A percentile compares a stretch with the other conserved stretches of the same genome.
These are phyloP conservation scores for Diploptera punctata DNA, from an alignment of 2,888 invertebrate species.

Conservation along the genomic window DNA sequence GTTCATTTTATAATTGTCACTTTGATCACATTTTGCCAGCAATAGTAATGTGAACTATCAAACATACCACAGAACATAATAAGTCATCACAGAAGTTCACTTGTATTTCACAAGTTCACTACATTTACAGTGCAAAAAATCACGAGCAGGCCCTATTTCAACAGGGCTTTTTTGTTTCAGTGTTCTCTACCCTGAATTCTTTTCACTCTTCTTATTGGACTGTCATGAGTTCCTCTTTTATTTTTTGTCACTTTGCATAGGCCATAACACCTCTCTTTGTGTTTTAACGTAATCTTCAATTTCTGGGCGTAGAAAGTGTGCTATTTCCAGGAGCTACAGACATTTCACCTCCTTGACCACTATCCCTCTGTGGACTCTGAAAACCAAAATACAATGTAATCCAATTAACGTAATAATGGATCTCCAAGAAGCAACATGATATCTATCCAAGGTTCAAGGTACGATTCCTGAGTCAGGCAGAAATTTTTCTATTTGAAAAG, in stretches of 20 bases:
- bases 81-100: constrained; percentile 15
- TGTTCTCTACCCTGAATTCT: not conserved
- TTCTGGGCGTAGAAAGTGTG: constrained; percentile 55
- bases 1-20: not conserved
- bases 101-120: constrained; percentile 17
- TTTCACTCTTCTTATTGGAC: not conserved
- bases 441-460: too few relatives aligned
- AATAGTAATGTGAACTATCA: not conserved
- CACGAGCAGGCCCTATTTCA: not conserved
- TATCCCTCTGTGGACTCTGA: constrained; percentile 64
- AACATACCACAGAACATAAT: not conserved
- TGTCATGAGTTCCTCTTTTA: not conserved
- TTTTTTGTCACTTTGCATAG: not conserved
- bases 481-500: too few relatives aligned
- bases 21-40: not conserved
- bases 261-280: not conserved
- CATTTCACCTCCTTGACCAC: constrained; percentile 63
- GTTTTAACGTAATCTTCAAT: constrained; percentile 47
- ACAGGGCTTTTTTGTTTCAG: not conserved
- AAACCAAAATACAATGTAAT: constrained; percentile 40
- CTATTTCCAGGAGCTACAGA: constrained; percentile 63
- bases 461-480: too few relatives aligned
- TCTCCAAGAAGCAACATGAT: too few relatives aligned
- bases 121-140: not conserved
- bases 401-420: too few relatives aligned